Evolutionary conservation across 1,140 invertebrate species (phyloP), one percentile per base, ranked within the genome.

Genomic region (Lepidurus arcticus): DNA sequence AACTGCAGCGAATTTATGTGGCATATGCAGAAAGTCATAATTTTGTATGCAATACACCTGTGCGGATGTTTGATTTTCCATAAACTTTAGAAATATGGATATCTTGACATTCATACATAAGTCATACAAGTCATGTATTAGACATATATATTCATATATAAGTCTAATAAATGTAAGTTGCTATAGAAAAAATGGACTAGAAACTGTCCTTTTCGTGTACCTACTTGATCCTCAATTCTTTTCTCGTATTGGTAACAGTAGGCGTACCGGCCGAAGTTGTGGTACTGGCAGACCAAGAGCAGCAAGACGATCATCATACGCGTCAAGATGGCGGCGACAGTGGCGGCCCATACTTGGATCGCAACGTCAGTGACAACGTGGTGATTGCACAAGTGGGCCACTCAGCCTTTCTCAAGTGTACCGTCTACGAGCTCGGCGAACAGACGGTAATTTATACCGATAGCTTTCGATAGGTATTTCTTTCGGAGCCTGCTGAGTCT

Each of bases 401-500:
- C 76, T 92, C 92, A 1, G 93, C 93, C 34, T 94, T 93, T 84
- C 87, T 94, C n/a, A 91, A 93, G 84, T 95, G 93, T 84, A 87
- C 89, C 83, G 90, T 92, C 79, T 87, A 90, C 78, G 90, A 90
- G 84, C 86, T 90, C 73, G 88, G 88, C 8, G 90, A 90, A 82
- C 85, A 89, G 84, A 89, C 89, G 82, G 89, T 91, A 83, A 81
- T 84, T 13, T 21, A 44, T 65, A 65, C 13, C 53, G 6, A 65
- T 65, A 65, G 21, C 53, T 65, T 65, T 65, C 53, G 9, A n/a
- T 34, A 34, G 34, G 21, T 65, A 65, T 65, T 65, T 65, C 53
- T 65, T 47, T 16, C 45, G 7, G 34, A 34, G 34, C 34, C 16
- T 65, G 53, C 9, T 65, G 53, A 65, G 53, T 65, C 21, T 13